A percentile compares a stretch with the other conserved stretches of the same genome.
These are phyloP conservation scores for Oceanites oceanicus DNA, from an alignment of 2,113 vertebrate genomes.

Conservation along the genomic window DNA sequence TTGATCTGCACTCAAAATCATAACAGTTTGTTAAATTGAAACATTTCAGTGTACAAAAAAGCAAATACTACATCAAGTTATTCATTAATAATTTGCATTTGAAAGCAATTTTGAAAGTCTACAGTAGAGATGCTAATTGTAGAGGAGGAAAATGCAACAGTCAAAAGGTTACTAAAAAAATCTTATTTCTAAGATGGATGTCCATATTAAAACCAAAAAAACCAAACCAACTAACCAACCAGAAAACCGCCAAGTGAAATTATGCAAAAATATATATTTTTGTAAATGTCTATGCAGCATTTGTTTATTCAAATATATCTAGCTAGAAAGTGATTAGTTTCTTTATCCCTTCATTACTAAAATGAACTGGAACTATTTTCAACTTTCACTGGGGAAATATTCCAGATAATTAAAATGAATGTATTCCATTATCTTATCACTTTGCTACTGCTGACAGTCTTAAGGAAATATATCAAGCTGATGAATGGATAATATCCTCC, in stretches of 20 bases:
- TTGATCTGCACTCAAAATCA: neutral
- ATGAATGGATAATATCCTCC: neutral
- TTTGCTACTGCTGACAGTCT: neutral
- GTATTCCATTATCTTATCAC: neutral
- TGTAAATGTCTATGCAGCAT: neutral
- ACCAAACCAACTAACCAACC: neutral
- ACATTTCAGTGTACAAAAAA: neutral
- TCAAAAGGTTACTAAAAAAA: neutral
- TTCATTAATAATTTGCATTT: neutral
- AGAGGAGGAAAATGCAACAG: neutral
- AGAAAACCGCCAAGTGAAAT: neutral
- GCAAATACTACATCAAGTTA: neutral
- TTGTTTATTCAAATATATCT: neutral
- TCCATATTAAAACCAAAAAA: neutral
- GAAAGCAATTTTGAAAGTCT: neutral
- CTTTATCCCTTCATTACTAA: neutral
- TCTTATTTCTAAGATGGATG: neutral
- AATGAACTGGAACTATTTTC: neutral
- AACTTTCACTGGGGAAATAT: neutral
- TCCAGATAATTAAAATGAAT: neutral
- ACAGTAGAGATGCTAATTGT: neutral
- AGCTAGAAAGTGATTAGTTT: neutral
- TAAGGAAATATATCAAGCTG: neutral
- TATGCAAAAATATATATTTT: neutral
- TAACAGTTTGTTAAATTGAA: conserved; percentile 11